Base-by-base conservation (phyloP, 2,888 invertebrate genomes). In the Protonemura montana region DNA sequence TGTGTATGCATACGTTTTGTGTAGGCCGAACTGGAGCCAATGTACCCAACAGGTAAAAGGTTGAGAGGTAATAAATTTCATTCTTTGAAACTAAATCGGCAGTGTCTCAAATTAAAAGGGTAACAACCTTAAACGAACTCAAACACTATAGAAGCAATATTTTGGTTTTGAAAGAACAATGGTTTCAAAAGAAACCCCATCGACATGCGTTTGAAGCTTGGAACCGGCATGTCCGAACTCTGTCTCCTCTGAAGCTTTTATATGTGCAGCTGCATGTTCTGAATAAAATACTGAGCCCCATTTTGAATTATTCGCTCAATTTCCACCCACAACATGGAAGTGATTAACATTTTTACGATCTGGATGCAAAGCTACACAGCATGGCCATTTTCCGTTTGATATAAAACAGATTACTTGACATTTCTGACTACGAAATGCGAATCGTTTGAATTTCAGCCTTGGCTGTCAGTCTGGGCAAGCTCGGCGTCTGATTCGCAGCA, bases 401-500 rank as follows among this genome's bases (percentile, higher is more conserved):
- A 59, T 3, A 59, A 59, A 59, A 59, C 59, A 59, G 59, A 59
- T 59, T 59, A 59, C 59, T 59, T 59, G 59, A 59, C 59, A 59
- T 59, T n/a, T n/a, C 59, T 21, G 59, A 59, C 3, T 21, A 21
- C 21, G 2, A 59, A 59, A 59, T 59, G 7, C 59, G 21, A 59
- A 21, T 16, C 59, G 21, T 59, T 13, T 59, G 41, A 7, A 21
- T 2, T 10, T 10, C 21, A 13, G 21, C 59, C 59, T 59, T 59
- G 59, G 21, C 59, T 59, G 16, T 59, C 59, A 59, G 21, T 10
- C 13, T 21, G 21, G 21, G 3, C 35, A 35, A 2, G 21, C 59
- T 59, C 59, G 21, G 59, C 35, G 35, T 59, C 59, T 21, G 13
- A 59, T 59, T 59, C 59, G 21, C 59, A 2, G 59, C 21, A 10